Conservation (phyloP, 2,888 invertebrate species). For the Heliconius hortense region DNA sequence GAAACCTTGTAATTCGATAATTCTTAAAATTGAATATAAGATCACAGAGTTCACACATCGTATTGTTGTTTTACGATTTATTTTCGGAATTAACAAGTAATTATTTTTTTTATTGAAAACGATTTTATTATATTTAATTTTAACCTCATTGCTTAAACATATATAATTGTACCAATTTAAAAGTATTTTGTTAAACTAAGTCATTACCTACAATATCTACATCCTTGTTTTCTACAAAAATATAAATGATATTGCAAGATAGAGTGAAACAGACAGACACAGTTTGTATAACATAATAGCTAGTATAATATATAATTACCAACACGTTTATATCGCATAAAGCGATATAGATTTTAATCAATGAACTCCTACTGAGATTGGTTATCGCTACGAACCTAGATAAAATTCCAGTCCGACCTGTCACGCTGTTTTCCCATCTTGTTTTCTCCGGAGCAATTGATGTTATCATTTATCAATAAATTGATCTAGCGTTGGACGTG, state of each 20-base stretch:
- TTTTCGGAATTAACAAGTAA: slow-evolving; percentile 28
- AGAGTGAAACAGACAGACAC: background rate
- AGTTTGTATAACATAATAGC: slow-evolving; percentile 20
- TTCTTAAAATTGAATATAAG: slow-evolving; percentile 22
- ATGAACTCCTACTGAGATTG: slow-evolving; percentile 41
- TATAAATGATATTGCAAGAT: slow-evolving; percentile 4
- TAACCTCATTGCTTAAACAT: background rate
- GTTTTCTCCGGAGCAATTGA: slow-evolving; percentile 39
- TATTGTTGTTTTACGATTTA: slow-evolving; percentile 23
- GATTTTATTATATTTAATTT: background rate
- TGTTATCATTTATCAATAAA: slow-evolving; percentile 41
- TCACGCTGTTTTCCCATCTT: slow-evolving; percentile 42
- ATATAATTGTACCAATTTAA: background rate
- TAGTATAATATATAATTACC: slow-evolving; percentile 23
- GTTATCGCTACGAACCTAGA: slow-evolving; percentile 42
- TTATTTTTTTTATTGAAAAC: slow-evolving; percentile 12
- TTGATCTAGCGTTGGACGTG: slow-evolving; percentile 35
- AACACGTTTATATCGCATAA: slow-evolving; percentile 26
- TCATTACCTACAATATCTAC: background rate
- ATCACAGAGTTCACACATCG: slow-evolving; percentile 19
- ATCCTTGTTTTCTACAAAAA: background rate
- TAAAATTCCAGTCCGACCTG: slow-evolving; percentile 43
- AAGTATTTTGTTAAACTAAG: background rate
- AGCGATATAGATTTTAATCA: slow-evolving; percentile 38
- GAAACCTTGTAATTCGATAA: slow-evolving; percentile 24